A percentile compares a stretch with the other conserved stretches of the same genome.
phyloP scores from a whole-genome alignment of 2,113 vertebrate species.

The Eulemur rufifrons region DNA sequence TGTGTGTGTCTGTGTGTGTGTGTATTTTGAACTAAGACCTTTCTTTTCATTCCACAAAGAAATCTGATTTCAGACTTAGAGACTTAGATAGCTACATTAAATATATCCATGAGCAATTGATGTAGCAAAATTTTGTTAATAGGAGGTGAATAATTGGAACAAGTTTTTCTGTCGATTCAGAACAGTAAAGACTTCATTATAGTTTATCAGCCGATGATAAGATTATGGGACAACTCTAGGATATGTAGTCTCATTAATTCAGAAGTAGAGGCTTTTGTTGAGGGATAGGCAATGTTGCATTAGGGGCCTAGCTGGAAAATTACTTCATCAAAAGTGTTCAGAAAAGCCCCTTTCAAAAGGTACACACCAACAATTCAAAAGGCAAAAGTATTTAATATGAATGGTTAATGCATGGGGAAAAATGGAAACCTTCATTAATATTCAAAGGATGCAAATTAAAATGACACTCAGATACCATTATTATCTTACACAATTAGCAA shows the following conservation, averaged over 20 bases:
- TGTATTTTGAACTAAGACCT: not conserved
- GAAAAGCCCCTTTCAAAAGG: not conserved
- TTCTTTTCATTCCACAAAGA: conserved; percentile 28
- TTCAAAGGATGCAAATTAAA: conserved; percentile 53
- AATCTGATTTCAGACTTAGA: conserved; percentile 59
- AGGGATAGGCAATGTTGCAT: not conserved
- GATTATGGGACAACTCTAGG: not conserved
- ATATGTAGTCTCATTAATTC: not conserved
- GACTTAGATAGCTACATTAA: conserved; percentile 52
- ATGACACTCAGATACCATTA: not conserved
- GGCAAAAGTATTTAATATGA: not conserved
- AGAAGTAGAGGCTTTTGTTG: not conserved
- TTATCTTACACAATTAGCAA: conserved; percentile 38
- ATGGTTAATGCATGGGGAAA: not conserved
- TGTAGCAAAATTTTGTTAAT: conserved; percentile 52
- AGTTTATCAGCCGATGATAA: not conserved
- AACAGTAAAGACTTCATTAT: conserved; percentile 30
- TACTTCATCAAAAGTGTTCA: not conserved
- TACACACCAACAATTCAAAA: not conserved
- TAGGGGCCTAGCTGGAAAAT: not conserved
- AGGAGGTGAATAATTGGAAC: conserved; percentile 49
- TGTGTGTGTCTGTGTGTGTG: not conserved
- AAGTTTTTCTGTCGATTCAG: conserved; percentile 2
- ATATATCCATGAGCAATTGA: conserved; percentile 23
- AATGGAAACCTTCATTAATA: conserved; percentile 17